phyloP scores from a whole-genome alignment of 2,113 vertebrate species.

The Gambusia affinis region DNA sequence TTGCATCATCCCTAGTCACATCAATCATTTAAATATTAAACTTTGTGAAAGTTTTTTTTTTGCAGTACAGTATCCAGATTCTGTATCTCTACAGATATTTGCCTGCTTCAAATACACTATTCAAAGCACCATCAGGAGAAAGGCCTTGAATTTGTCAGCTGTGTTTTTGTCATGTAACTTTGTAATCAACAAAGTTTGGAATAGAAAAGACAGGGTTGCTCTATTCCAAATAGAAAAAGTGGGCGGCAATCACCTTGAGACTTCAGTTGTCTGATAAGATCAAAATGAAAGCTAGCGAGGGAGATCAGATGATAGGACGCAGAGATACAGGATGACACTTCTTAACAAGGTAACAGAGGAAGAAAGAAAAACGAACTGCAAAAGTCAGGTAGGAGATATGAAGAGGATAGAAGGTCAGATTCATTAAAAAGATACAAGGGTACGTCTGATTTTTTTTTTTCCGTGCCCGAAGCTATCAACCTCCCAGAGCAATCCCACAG shows the following conservation, averaged over 20 bases:
- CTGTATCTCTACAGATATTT: slow-evolving; percentile 17
- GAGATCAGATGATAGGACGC: slow-evolving; percentile 22
- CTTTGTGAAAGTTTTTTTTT: neutral
- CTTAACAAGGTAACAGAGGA: slow-evolving; percentile 56
- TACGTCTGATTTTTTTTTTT: slow-evolving; percentile 67
- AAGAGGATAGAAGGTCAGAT: slow-evolving; percentile 67
- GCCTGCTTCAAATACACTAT: slow-evolving; percentile 16
- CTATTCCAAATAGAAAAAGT: slow-evolving; percentile 27
- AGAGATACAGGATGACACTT: slow-evolving; percentile 43
- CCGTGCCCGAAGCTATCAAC: slow-evolving; percentile 46
- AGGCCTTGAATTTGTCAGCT: slow-evolving; percentile 15
- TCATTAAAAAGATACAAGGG: slow-evolving; percentile 73
- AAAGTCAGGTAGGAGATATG: slow-evolving; percentile 48
- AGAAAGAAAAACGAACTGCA: slow-evolving; percentile 52
- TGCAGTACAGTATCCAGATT: neutral
- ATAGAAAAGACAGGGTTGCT: slow-evolving; percentile 34
- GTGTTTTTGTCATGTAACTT: slow-evolving; percentile 40
- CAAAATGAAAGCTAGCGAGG: slow-evolving; percentile 52
- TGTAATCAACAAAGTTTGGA: slow-evolving; percentile 54
- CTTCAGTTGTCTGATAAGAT: slow-evolving; percentile 52
- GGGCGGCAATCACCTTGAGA: slow-evolving; percentile 63
- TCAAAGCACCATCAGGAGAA: slow-evolving; percentile 8
- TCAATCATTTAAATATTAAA: neutral
- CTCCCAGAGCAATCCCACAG: slow-evolving; percentile 49
- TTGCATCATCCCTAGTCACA: neutral